Percentiles rank a stretch among this genome's conserved stretches.
These are phyloP conservation scores for Champsocephalus esox DNA, from an alignment of 2,797 vertebrate genomes.

Conservation along the genomic window DNA sequence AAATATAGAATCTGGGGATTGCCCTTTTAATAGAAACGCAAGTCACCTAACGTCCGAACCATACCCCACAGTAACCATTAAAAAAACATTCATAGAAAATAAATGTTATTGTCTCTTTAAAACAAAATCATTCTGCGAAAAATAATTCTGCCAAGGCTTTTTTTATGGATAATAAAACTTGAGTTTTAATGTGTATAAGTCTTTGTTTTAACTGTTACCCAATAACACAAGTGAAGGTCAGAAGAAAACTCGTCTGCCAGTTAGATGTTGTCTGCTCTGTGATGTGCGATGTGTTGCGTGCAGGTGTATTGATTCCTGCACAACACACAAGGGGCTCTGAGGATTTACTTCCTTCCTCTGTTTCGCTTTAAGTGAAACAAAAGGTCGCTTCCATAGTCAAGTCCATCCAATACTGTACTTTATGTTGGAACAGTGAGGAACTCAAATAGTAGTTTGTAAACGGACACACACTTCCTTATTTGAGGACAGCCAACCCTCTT, in stretches of 20 bases:
- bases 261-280: constrained; percentile 25
- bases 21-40: too few relatives aligned
- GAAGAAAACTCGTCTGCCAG: constrained; percentile 9
- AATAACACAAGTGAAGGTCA: constrained; percentile 23
- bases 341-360: neutral
- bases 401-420: constrained; percentile 5
- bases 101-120: neutral
- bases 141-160: neutral
- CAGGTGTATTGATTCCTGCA: constrained; percentile 44
- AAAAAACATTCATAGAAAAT: neutral
- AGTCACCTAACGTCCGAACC: too few relatives aligned
- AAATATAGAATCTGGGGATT: too few relatives aligned
- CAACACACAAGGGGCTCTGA: constrained; percentile 12
- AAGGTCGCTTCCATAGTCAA: constrained; percentile 6
- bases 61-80: too few relatives aligned
- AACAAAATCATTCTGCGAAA: neutral
- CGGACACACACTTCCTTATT: constrained; percentile 40
- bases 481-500: constrained; percentile 18
- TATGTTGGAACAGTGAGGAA: neutral
- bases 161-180: neutral
- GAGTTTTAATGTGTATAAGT: neutral
- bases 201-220: neutral
- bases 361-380: constrained; percentile 6
- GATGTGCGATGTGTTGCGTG: constrained; percentile 28
- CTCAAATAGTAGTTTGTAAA: constrained; percentile 37